phyloP scores from a whole-genome alignment of 1,140 invertebrate genomes.

The Galleria mellonella region DNA sequence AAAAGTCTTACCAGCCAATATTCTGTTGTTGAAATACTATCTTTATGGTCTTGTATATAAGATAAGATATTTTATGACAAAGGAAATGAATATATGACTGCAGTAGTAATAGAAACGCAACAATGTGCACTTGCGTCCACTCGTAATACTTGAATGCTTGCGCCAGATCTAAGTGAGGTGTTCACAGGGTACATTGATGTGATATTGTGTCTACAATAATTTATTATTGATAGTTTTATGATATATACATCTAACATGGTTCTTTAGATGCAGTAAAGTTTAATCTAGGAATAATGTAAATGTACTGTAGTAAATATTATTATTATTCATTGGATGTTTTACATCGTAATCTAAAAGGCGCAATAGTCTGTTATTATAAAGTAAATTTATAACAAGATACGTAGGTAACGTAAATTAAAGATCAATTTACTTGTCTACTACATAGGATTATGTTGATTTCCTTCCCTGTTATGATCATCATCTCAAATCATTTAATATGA shows the following conservation, averaged over 20 bases:
- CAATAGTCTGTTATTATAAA: no score
- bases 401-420: no score
- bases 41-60: neutral
- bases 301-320: no score
- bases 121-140: conserved; percentile 42
- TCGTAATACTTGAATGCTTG: conserved; percentile 30
- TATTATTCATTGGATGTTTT: no score
- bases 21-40: conserved; percentile 1
- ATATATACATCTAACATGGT: conserved; percentile 1
- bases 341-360: no score
- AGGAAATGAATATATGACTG: neutral
- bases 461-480: no score
- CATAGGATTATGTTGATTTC: no score
- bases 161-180: conserved; percentile 29
- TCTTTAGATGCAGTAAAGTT: no score
- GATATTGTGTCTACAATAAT: conserved; percentile 18
- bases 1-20: neutral
- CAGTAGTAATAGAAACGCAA: conserved; percentile 16
- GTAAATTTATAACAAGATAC: no score
- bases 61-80: neutral
- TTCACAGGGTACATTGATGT: conserved; percentile 22
- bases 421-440: no score
- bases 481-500: no score
- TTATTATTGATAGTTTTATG: conserved; percentile 6
- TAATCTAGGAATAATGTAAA: no score